phyloP scores from a whole-genome alignment of 2,797 vertebrate species.

The Fundulus diaphanus region DNA sequence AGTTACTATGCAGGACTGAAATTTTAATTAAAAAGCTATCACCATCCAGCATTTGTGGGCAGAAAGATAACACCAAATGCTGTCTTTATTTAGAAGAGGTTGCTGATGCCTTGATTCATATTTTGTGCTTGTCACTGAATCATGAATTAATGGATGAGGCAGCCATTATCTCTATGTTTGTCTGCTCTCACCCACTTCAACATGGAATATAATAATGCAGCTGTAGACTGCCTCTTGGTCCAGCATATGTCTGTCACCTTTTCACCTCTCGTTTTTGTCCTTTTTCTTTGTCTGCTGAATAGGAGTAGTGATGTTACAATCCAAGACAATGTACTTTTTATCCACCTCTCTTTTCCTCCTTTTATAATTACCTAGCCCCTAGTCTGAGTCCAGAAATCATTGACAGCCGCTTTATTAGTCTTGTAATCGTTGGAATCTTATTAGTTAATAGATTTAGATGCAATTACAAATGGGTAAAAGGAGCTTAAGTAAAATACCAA shows the following conservation, averaged over 20 bases:
- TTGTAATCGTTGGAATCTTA: background rate
- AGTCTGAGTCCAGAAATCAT: slow-evolving; percentile 8
- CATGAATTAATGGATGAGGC: slow-evolving; percentile 80
- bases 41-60: slow-evolving; percentile 58
- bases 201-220: slow-evolving; percentile 49
- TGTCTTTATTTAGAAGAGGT: slow-evolving; percentile 65
- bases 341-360: slow-evolving; percentile 1
- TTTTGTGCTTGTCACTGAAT: slow-evolving; percentile 71
- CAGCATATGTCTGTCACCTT: slow-evolving; percentile 23
- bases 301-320: no score
- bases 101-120: slow-evolving; percentile 76
- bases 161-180: slow-evolving; percentile 71
- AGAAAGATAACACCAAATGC: slow-evolving; percentile 67
- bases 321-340: slow-evolving; percentile 3
- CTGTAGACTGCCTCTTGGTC: slow-evolving; percentile 5
- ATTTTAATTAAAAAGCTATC: slow-evolving; percentile 39
- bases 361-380: background rate
- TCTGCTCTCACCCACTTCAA: slow-evolving; percentile 62
- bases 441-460: background rate
- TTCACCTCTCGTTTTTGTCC: slow-evolving; percentile 1
- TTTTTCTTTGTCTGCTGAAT: background rate
- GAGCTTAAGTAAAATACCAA: background rate
- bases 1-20: background rate
- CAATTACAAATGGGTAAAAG: background rate
- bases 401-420: background rate